Conservation (phyloP, 2,113 vertebrate species). For the Misgurnus mizolepis region DNA sequence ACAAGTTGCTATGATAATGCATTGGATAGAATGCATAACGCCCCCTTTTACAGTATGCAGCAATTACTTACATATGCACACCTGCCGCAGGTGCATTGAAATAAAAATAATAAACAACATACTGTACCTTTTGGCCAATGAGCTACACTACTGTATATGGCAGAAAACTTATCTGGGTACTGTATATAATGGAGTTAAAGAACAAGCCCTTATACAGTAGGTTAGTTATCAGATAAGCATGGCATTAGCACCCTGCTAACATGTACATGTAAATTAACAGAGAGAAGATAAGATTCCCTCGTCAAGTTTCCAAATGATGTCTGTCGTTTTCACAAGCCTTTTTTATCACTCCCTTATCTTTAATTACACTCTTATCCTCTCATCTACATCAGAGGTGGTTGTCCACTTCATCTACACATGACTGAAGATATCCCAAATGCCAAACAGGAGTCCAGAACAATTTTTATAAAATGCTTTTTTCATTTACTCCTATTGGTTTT, state of each 20-base stretch:
- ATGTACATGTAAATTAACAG: not conserved
- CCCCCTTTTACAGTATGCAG: too few species aligned
- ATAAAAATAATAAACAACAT: too few species aligned
- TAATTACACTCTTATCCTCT: slow-evolving; percentile 20
- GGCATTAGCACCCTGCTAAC: not conserved
- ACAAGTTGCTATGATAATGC: too few species aligned
- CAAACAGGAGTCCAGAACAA: not conserved
- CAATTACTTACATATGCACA: too few species aligned
- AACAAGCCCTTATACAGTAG: not conserved
- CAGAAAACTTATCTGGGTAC: too few species aligned
- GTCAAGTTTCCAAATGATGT: slow-evolving; percentile 4
- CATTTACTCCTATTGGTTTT: slow-evolving; percentile 1
- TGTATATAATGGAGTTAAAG: too few species aligned
- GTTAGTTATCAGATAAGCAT: not conserved
- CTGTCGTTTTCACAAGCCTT: slow-evolving; percentile 1
- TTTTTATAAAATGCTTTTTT: slow-evolving; percentile 3
- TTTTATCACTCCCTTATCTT: not conserved
- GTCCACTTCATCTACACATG: slow-evolving; percentile 17
- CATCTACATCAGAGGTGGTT: not conserved
- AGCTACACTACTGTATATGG: too few species aligned
- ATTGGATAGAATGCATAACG: too few species aligned
- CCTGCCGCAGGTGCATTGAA: too few species aligned
- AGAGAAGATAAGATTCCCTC: not conserved
- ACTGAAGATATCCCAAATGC: slow-evolving; percentile 17
- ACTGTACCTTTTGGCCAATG: too few species aligned